phyloP scores from a whole-genome alignment of 2,797 vertebrate genomes.

The Pitangus sulphuratus region DNA sequence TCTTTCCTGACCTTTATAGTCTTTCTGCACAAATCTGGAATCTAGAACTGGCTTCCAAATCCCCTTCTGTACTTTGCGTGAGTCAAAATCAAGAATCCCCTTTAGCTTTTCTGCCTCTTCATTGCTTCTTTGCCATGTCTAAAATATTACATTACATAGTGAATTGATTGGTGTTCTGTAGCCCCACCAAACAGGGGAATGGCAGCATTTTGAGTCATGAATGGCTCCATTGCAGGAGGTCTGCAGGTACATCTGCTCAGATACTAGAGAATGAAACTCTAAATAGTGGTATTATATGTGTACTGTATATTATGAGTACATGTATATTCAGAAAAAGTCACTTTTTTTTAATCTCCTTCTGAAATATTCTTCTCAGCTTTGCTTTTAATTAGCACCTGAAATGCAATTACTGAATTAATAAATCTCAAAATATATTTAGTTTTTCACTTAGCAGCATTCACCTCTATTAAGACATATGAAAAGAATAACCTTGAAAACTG shows the following conservation, averaged over 20 bases:
- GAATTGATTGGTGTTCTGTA: background rate
- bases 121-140: background rate
- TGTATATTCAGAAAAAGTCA: background rate
- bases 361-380: constrained; percentile 47
- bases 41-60: background rate
- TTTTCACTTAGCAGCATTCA: constrained; percentile 56
- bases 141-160: background rate
- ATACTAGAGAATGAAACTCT: background rate
- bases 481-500: constrained; percentile 58
- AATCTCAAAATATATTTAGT: constrained; percentile 46
- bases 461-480: constrained; percentile 60
- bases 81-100: background rate
- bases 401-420: constrained; percentile 62
- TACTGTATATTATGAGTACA: background rate
- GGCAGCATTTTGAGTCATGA: background rate
- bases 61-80: background rate
- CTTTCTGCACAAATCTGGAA: background rate
- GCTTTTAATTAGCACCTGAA: constrained; percentile 53
- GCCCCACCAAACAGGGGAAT: background rate
- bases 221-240: fast-evolving
- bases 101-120: background rate
- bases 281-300: background rate
- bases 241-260: background rate
- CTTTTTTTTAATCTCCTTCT: background rate
- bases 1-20: background rate